phyloP scores from a whole-genome alignment of 2,888 invertebrate species.

The Metacarcinus magister region DNA sequence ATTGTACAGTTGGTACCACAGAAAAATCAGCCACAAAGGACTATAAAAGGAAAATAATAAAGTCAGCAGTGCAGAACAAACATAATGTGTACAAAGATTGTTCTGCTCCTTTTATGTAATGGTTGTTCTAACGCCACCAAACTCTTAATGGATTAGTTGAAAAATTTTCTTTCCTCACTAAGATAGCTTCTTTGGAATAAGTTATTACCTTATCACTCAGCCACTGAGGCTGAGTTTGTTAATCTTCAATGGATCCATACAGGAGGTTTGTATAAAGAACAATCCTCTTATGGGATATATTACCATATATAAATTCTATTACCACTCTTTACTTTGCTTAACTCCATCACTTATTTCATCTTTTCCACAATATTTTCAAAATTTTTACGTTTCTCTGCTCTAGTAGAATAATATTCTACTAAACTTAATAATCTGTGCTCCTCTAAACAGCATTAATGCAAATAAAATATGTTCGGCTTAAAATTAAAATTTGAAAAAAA shows the following conservation, averaged over 20 bases:
- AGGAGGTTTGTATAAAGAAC: background rate
- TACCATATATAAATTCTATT: background rate
- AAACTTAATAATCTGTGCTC: background rate
- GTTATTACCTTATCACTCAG: background rate
- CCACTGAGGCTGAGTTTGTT: background rate
- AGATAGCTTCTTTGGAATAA: background rate
- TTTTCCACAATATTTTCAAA: background rate
- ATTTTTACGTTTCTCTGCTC: background rate
- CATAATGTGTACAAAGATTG: background rate
- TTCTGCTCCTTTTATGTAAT: background rate
- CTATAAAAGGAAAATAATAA: conserved; percentile 86
- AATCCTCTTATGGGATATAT: background rate
- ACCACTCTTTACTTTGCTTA: background rate
- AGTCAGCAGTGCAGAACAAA: background rate
- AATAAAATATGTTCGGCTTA: background rate
- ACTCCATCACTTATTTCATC: background rate
- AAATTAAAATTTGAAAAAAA: background rate
- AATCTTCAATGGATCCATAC: background rate
- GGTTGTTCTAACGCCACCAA: background rate
- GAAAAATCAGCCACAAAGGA: conserved; percentile 97
- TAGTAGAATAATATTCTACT: background rate
- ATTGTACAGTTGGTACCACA: conserved; percentile 98
- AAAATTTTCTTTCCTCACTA: background rate
- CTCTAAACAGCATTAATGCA: too few relatives aligned
- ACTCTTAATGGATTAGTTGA: background rate